Evolutionary conservation across 2,113 vertebrate species (phyloP).

Genomic region (Smithornis capensis): DNA sequence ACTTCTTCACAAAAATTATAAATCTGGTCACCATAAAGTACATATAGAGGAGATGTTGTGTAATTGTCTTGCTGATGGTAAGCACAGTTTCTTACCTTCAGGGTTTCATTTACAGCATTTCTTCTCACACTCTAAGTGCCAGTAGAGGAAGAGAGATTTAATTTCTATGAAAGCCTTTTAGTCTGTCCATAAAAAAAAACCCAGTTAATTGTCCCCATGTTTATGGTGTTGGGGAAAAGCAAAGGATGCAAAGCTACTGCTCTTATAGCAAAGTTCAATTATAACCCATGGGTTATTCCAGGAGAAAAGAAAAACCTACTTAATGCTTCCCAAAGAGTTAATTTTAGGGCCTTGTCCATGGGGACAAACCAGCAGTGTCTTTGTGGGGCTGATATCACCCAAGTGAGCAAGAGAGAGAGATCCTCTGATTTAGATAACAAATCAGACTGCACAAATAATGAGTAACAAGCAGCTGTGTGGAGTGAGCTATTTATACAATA

Average conservation of each 20-base stretch:
- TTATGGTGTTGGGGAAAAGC: neutral
- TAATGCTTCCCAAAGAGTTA: neutral
- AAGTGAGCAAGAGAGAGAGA: neutral
- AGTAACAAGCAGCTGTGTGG: fast-evolving
- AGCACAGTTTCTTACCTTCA: neutral
- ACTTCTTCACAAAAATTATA: neutral
- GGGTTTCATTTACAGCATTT: neutral
- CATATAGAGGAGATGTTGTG: neutral
- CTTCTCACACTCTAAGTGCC: neutral
- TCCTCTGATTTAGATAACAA: neutral
- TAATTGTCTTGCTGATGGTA: neutral
- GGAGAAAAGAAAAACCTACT: neutral
- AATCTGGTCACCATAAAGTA: neutral
- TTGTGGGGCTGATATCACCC: neutral
- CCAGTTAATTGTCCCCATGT: neutral
- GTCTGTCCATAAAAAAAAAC: neutral
- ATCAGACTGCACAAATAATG: neutral
- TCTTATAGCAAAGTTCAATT: neutral
- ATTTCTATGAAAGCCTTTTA: neutral
- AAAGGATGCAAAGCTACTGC: neutral
- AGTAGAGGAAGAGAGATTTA: neutral
- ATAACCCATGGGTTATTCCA: neutral
- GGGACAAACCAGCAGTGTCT: neutral
- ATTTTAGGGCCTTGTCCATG: neutral
- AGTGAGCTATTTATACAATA: neutral